phyloP scores from a whole-genome alignment of 2,797 vertebrate species.

The Scarus forsteni region DNA sequence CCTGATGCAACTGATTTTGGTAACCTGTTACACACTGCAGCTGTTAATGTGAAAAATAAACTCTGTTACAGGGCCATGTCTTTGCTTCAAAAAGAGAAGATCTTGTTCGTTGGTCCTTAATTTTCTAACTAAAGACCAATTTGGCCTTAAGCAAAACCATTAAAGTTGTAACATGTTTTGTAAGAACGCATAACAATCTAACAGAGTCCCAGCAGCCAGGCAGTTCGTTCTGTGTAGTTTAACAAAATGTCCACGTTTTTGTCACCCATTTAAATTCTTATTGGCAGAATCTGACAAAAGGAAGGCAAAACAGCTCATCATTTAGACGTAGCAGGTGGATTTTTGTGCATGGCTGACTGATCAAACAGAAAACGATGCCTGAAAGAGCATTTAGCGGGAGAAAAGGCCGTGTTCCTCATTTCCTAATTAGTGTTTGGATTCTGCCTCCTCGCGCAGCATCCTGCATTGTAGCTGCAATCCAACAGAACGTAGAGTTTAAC shows the following conservation, averaged over 20 bases:
- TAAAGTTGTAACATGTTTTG: too few species aligned
- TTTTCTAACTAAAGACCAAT: too few species aligned
- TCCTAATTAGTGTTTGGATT: conserved; percentile 80
- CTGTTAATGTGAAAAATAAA: too few species aligned
- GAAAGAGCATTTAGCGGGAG: conserved; percentile 78
- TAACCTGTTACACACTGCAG: too few species aligned
- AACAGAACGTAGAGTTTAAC: conserved; percentile 73
- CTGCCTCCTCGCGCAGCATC: conserved; percentile 67
- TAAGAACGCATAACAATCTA: conserved; percentile 26
- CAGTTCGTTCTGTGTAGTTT: conserved; percentile 39
- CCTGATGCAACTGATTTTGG: too few species aligned
- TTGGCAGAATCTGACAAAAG: conserved; percentile 56
- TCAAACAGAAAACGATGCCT: conserved; percentile 76
- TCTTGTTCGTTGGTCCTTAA: too few species aligned
- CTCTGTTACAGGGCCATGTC: too few species aligned
- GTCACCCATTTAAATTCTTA: conserved; percentile 77
- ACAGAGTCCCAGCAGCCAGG: conserved; percentile 17
- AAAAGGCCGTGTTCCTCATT: conserved; percentile 70
- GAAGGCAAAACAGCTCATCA: conserved; percentile 48
- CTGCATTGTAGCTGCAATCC: conserved; percentile 55
- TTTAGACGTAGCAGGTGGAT: conserved; percentile 84
- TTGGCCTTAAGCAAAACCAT: too few species aligned
- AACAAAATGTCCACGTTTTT: conserved; percentile 64
- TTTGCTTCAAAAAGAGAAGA: too few species aligned
- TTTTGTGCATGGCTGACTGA: conserved; percentile 80